Percentiles rank a stretch among this genome's conserved stretches.
Conservation (phyloP, 2,113 vertebrate species). For the Antennarius striatus region DNA sequence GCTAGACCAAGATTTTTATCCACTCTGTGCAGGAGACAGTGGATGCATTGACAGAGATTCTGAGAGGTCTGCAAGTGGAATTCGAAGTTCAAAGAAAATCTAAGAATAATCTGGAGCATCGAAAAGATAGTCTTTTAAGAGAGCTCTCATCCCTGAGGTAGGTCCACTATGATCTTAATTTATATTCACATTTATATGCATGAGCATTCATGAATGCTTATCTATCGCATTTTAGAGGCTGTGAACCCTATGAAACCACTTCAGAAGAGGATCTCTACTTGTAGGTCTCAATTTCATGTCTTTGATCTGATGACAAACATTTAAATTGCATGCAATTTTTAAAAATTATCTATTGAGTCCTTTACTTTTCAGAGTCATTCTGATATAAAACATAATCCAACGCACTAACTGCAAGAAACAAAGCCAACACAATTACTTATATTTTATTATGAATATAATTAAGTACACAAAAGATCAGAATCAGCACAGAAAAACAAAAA, state of each 20-base stretch:
- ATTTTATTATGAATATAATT: slow-evolving; percentile 74
- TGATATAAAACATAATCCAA: too few relatives aligned
- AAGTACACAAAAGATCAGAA: slow-evolving; percentile 62
- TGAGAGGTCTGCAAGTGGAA: slow-evolving; percentile 80
- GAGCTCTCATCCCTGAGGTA: slow-evolving; percentile 87
- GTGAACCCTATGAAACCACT: slow-evolving; percentile 24
- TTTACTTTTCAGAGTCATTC: too few relatives aligned
- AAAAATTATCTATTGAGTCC: too few relatives aligned
- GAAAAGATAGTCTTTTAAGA: slow-evolving; percentile 78
- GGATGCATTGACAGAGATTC: slow-evolving; percentile 82
- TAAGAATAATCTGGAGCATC: slow-evolving; percentile 81
- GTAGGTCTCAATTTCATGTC: neutral
- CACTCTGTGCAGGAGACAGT: slow-evolving; percentile 79
- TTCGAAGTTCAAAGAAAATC: slow-evolving; percentile 84
- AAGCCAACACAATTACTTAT: slow-evolving; percentile 50
- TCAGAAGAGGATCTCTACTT: slow-evolving; percentile 22
- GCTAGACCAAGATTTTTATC: neutral
- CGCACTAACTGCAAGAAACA: slow-evolving; percentile 1
- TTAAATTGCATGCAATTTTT: too few relatives aligned
- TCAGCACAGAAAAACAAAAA: slow-evolving; percentile 37
- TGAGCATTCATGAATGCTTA: neutral
- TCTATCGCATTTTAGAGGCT: slow-evolving; percentile 35
- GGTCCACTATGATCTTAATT: neutral
- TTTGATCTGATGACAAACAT: neutral
- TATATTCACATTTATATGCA: too few relatives aligned